Conservation (phyloP, 2,888 invertebrate species). For the Noctuana brunneofusca region DNA sequence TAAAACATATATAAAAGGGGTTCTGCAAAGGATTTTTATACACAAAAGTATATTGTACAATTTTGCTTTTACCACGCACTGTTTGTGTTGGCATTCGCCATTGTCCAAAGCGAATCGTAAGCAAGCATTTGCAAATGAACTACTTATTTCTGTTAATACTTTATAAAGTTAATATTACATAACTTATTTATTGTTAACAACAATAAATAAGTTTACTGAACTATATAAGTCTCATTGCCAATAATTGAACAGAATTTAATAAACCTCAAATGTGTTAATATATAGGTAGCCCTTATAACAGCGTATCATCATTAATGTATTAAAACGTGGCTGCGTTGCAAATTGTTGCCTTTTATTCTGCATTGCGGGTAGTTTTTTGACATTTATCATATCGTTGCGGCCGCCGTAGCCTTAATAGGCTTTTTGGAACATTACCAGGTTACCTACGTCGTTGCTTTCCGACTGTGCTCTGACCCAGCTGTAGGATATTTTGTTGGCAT, state of each 20-base stretch:
- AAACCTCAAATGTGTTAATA: constrained; percentile 25
- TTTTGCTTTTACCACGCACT: constrained; percentile 43
- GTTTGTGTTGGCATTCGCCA: constrained; percentile 45
- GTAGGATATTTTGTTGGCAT: constrained; percentile 2
- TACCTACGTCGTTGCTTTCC: constrained; percentile 43
- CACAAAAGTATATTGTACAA: constrained; percentile 71
- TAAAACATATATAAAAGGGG: constrained; percentile 55
- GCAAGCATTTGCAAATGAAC: constrained; percentile 52
- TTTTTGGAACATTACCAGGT: constrained; percentile 78
- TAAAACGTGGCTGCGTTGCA: constrained; percentile 40
- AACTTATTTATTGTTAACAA: too few relatives aligned
- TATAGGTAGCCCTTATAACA: constrained; percentile 18
- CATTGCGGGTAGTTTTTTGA: constrained; percentile 74
- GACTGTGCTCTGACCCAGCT: constrained; percentile 9
- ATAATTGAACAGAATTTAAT: constrained; percentile 25
- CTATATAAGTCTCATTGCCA: constrained; percentile 2
- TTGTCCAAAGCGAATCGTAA: constrained; percentile 51
- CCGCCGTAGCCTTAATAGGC: constrained; percentile 62
- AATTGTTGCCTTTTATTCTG: constrained; percentile 58
- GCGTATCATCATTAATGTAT: constrained; percentile 45
- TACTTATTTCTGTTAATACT: constrained; percentile 39
- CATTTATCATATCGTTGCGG: constrained; percentile 70
- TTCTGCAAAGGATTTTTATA: constrained; percentile 62
- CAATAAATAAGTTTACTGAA: constrained; percentile 8
- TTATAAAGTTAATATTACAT: too few relatives aligned